Base-by-base conservation (phyloP, 1,140 invertebrate genomes). In the Dinoponera quadriceps region DNA sequence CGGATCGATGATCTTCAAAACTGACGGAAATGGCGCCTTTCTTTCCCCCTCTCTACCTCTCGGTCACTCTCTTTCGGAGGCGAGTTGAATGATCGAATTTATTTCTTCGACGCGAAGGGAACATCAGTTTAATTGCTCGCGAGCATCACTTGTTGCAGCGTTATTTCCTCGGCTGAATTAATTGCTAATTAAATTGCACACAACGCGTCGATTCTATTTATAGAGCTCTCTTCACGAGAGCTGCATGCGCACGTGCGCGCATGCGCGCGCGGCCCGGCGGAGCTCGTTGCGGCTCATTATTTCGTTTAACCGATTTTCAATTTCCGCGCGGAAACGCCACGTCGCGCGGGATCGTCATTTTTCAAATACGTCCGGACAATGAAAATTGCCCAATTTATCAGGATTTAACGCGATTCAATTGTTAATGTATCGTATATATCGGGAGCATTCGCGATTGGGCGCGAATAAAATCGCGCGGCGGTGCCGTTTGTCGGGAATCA, bases 161-260 rank as follows among this genome's bases (percentile, higher is more conserved):
- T 57, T 71, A 80, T 80, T 80, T 20, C 14, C 22, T 80, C 14
- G 18, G 49, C 69, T 57, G 1, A 69, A 71, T 48, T 80, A 80
- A 71, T 80, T 80, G 18, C 33, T 71, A 69, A 69, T 80, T 80
- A 80, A 69, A 80, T 80, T 59, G 51, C 18, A 25, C 51, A 48
- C 38, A 44, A 44, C 38, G 38, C 7, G 38, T 69, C 11, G 22
- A 57, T 71, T n/a, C 9, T 59, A 22, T 71, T 69, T 59, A 57
- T 29, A 44, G 20, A 44, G 2, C 18, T 13, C 18, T 69, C 18
- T 69, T 27, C 5, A 16, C 11, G 44, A 38, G 48, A 44, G 9
- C 9, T 9, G 38, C 3, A 44, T 9, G 3, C 38, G 11, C 33
- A 33, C 33, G 7, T 7, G 33, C 33, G 33, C 33, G 33, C 33